A percentile compares a stretch with the other conserved stretches of the same genome.
These are phyloP conservation scores for Gonatopus flavifemur DNA, from an alignment of 1,140 invertebrate species.

Conservation along the genomic window DNA sequence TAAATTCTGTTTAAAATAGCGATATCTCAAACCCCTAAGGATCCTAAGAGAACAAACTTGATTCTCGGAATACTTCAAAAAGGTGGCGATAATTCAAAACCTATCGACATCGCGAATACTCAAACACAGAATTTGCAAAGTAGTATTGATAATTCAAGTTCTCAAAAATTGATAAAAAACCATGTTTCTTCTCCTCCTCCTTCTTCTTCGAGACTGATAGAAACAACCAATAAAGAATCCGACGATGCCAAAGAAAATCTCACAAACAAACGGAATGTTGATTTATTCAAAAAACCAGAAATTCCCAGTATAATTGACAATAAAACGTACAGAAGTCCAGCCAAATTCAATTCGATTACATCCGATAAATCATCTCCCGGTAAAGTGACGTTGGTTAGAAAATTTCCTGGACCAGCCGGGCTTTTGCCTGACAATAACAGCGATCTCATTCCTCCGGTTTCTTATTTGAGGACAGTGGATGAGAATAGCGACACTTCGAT, in stretches of 20 bases:
- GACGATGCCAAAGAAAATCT: background rate
- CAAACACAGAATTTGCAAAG: background rate
- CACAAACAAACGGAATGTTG: background rate
- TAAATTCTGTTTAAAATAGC: too few species aligned
- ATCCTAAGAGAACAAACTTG: slow-evolving; percentile 1
- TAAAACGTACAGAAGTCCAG: background rate
- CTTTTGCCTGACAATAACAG: slow-evolving; percentile 36
- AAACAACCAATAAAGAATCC: background rate
- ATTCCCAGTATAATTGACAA: background rate
- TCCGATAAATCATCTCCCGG: too few species aligned
- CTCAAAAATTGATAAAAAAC: too few species aligned
- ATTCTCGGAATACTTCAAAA: slow-evolving; percentile 2
- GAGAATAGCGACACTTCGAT: slow-evolving; percentile 11
- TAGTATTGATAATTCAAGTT: too few species aligned
- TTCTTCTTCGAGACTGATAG: background rate
- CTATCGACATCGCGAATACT: background rate
- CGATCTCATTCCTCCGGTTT: background rate
- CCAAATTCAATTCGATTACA: slow-evolving; percentile 10
- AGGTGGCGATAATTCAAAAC: too few species aligned
- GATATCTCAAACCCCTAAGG: too few species aligned
- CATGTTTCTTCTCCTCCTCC: too few species aligned
- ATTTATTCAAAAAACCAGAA: background rate
- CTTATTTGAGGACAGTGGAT: slow-evolving; percentile 9
- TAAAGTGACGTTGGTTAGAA: slow-evolving; percentile 35
- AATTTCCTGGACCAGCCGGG: slow-evolving; percentile 55